Evolutionary conservation across 1,140 invertebrate genomes (phyloP).

Genomic region (Drosophila athabasca): DNA sequence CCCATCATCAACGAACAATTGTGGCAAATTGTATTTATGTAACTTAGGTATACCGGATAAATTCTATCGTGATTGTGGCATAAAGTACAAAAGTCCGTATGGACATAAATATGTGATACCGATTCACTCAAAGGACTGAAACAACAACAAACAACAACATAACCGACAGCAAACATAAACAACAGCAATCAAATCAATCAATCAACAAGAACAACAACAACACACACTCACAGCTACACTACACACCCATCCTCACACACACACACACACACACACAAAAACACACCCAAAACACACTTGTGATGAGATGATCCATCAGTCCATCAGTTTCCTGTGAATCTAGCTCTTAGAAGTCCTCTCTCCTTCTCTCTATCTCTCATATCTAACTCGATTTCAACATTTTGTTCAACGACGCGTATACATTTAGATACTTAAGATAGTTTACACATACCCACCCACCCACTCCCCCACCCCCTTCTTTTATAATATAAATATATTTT

Average conservation of each 20-base stretch:
- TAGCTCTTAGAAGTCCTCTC: conserved; percentile 74
- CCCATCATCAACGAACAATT: conserved; percentile 84
- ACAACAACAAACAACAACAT: conserved; percentile 53
- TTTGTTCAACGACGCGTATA: conserved; percentile 54
- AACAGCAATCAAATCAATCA: conserved; percentile 48
- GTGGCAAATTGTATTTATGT: conserved; percentile 93
- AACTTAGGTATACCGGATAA: conserved; percentile 92
- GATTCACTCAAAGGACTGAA: conserved; percentile 87
- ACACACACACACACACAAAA: conserved; percentile 37
- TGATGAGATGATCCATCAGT: conserved; percentile 73
- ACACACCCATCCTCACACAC: conserved; percentile 14
- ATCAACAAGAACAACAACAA: conserved; percentile 26
- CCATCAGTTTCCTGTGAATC: conserved; percentile 76
- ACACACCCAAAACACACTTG: conserved; percentile 54
- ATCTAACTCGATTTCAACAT: conserved; percentile 62
- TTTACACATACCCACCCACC: conserved; percentile 18
- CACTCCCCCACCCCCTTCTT: conserved; percentile 2
- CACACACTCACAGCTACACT: conserved; percentile 6
- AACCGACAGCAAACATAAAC: conserved; percentile 42
- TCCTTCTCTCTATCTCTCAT: conserved; percentile 30
- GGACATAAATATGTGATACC: conserved; percentile 94
- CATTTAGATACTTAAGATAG: conserved; percentile 40
- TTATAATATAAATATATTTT: conserved; percentile 32
- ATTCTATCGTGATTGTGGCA: conserved; percentile 90
- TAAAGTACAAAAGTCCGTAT: conserved; percentile 94